Evolutionary conservation across 2,113 vertebrate species (phyloP), one percentile per base, ranked within the genome.

Genomic region (Pygoscelis adeliae): DNA sequence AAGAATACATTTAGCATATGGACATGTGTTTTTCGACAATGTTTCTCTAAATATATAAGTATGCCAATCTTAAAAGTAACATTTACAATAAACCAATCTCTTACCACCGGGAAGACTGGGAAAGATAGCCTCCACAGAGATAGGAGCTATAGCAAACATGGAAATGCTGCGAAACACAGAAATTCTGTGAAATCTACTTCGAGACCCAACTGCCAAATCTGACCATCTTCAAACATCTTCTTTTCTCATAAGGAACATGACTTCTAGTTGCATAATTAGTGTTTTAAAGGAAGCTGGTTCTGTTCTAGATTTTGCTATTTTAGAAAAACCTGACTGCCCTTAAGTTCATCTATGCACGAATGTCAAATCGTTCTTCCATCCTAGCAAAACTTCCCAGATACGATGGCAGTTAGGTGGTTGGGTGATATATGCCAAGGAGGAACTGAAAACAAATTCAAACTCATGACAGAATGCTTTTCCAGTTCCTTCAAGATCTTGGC

Each of bases 351-450:
- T 25, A 53, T 38, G 50, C 8, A 61, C 1, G 3, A 46, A 22
- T 4, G 10, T 86, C 13, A 56, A 10, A 0, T 10, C 30, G 12
- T 32, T 77, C 30, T 72, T 46, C 36, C 34, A 49, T 3, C 49
- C 76, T 53, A 62, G 40, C 59, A 77, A 55, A 84, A 83, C 13
- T 11, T 70, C 46, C 19, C 47, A 86, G 56, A 53, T 5, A 83
- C 0, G 0, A 62, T 5, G 18, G 40, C 42, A 36, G 20, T 59
- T 50, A 40, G 34, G 47, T 18, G 46, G 21, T 7, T 52, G 36
- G 49, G 29, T 40, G 34, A 52, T n/a, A 47, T 0, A 53, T 4
- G 20, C 16, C 59, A 52, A 93, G 87, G 47, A 91, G 40, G 73
- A 84, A 91, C 21, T 10, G 7, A 63, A 85, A 93, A 34, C 50